phyloP scores from a whole-genome alignment of 1,140 invertebrate species.

The Tetranychus cinnabarinus region DNA sequence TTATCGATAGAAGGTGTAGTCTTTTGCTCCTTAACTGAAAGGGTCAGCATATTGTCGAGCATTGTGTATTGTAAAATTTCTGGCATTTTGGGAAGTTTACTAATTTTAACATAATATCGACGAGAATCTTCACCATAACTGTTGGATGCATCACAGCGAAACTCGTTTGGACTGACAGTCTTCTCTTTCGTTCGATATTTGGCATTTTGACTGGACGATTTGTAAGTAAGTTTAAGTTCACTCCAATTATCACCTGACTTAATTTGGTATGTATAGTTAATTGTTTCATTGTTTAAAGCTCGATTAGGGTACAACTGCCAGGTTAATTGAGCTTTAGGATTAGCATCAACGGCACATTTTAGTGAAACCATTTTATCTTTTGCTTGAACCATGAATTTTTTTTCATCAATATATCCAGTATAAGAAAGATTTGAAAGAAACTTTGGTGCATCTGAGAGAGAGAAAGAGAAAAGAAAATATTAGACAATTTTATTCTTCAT shows the following conservation, averaged over 20 bases:
- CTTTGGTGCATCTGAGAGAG: background rate
- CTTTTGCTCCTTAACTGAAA: background rate
- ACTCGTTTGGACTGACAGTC: background rate
- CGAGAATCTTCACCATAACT: background rate
- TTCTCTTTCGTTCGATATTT: background rate
- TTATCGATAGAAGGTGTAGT: constrained; percentile 6
- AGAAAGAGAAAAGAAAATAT: no score
- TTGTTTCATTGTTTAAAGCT: background rate
- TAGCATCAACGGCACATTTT: background rate
- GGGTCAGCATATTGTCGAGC: background rate
- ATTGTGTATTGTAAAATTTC: background rate
- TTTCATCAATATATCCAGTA: background rate
- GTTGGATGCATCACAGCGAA: background rate
- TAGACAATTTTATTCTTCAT: no score
- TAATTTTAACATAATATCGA: background rate
- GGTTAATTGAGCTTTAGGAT: background rate
- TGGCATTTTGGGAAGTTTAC: background rate
- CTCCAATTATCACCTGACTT: background rate
- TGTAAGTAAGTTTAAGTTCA: background rate
- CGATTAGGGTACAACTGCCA: background rate
- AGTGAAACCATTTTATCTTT: background rate
- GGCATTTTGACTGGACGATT: background rate
- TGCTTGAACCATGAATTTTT: background rate
- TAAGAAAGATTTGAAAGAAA: background rate
- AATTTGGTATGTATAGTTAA: background rate